Evolutionary conservation across 2,797 vertebrate genomes (phyloP), one percentile per base, ranked within the genome.

Genomic region (Cossypha dichroa): DNA sequence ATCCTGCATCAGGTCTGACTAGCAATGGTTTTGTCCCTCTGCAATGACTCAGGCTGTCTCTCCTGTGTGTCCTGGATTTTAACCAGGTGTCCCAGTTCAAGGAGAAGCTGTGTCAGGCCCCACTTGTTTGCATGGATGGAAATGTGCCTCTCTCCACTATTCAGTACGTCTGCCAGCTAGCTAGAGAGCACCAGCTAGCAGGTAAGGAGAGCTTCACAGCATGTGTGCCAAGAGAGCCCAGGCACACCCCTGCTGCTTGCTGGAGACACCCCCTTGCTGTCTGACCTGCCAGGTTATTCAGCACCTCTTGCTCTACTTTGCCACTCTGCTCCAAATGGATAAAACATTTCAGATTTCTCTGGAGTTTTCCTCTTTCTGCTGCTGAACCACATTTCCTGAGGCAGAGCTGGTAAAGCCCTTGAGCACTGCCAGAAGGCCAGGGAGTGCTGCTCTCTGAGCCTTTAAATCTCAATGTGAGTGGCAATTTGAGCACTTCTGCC

Each of bases 131-230:
- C 97, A 96, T 99, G 3, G 99, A 99, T 88, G 99, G 99, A 52
- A 99, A 99, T 77, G 97, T 99, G 77, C 99, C 99, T 1, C 70
- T 97, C 48, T 97, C 99, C 84, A 99, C 99, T 80, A 98, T 99
- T 41, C 81, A 98, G 85, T 99, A 99, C 2, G 25, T 99, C 84
- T 99, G 99, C 91, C 97, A 96, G 15, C 43, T 99, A 46, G 98
- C 98, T 34, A 97, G 91, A 94, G 97, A 98, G 79, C 96, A 98
- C 85, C 96, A 97, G 58, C 82, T 98, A 31, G 98, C 98, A 95
- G 98, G 99, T 99, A 85, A 96, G 94, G 78, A 93, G 55, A 74
- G 15, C 45, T 45, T 9, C n/a, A 29, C 25, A 16, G 12, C 0
- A 1, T 2, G 9, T 40, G 67, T 63, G n/a, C 66, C 43, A 20